These are phyloP conservation scores for Pygocentrus nattereri DNA, from an alignment of 2,797 vertebrate genomes.

Conservation along the genomic window DNA sequence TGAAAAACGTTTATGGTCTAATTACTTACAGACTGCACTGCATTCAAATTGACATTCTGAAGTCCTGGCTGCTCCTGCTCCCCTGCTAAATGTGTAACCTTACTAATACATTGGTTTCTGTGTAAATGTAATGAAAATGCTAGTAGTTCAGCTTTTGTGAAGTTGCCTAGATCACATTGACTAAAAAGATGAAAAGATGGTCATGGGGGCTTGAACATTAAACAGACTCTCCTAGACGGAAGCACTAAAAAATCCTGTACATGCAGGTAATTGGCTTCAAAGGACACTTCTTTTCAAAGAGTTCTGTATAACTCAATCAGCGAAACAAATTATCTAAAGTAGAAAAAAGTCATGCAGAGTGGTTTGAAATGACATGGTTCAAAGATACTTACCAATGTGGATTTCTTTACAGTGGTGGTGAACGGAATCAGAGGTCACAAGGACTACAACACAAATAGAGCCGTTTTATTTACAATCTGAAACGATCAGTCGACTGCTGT, in stretches of 20 bases:
- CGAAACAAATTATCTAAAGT: neutral
- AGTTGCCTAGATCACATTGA: neutral
- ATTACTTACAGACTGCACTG: neutral
- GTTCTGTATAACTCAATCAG: neutral
- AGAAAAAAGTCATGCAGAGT: neutral
- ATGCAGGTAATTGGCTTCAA: constrained; percentile 4
- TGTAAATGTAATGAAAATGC: neutral
- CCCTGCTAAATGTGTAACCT: neutral
- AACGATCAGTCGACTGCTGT: no score
- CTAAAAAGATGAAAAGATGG: neutral
- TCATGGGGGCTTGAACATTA: neutral
- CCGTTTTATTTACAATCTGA: no score
- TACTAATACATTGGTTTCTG: neutral
- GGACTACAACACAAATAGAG: neutral
- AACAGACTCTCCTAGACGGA: neutral
- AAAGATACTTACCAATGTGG: no score
- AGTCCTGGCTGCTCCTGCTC: neutral
- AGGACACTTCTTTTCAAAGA: neutral
- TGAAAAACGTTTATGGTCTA: neutral
- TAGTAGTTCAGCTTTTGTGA: constrained; percentile 15
- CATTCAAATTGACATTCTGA: neutral
- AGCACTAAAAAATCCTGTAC: neutral
- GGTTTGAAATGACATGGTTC: neutral
- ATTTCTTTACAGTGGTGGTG: no score
- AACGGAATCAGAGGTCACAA: neutral